Evolutionary conservation across 64 coral and sea anemone genomes (phyloP).

Genomic region (Dendrophyllia cribrosa): DNA sequence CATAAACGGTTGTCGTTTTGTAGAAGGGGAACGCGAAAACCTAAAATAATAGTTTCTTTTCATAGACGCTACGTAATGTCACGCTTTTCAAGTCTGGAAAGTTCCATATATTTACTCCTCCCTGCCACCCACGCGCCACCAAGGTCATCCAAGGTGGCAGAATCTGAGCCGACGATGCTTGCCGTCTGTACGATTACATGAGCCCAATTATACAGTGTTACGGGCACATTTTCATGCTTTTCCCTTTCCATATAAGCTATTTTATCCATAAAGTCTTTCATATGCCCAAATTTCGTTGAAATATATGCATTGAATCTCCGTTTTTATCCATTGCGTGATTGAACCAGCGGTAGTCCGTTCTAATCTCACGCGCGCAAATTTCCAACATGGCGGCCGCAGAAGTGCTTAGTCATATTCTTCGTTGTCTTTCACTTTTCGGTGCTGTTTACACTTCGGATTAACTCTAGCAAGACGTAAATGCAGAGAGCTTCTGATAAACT

Average conservation of each 20-base stretch:
- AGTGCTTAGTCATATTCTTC: background rate
- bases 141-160: background rate
- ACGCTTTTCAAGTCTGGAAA: constrained; percentile 43
- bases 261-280: background rate
- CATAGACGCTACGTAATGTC: constrained; percentile 81
- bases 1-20: background rate
- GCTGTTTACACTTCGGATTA: background rate
- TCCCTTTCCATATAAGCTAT: background rate
- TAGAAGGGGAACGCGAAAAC: background rate
- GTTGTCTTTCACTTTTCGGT: background rate
- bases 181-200: background rate
- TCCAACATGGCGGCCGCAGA: background rate
- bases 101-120: constrained; percentile 12
- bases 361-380: background rate
- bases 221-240: too few relatives aligned
- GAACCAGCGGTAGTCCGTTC: background rate
- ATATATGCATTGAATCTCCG: too few relatives aligned
- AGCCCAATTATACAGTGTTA: too few relatives aligned
- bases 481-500: background rate
- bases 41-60: constrained; percentile 40
- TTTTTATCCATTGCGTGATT: background rate
- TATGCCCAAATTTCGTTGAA: background rate
- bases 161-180: background rate
- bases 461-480: background rate
- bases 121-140: background rate